Percentiles rank a stretch among this genome's conserved stretches.
Conservation (phyloP, 2,113 vertebrate species). For the Lepus europaeus region DNA sequence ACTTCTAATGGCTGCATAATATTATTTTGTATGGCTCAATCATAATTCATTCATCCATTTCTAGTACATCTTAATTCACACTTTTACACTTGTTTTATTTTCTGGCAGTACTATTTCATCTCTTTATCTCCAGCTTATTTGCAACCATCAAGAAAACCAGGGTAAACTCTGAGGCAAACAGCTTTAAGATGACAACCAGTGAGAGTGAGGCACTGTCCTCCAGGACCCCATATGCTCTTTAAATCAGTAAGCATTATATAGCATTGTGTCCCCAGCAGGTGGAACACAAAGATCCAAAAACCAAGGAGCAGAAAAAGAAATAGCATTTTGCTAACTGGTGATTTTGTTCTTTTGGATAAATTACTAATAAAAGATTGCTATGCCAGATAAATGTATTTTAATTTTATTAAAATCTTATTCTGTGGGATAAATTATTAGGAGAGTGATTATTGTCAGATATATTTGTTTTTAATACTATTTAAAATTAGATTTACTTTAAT, state of each 20-base stretch:
- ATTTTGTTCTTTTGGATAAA: slow-evolving; percentile 29
- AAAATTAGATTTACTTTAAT: slow-evolving; percentile 59
- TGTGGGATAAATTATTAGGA: neutral
- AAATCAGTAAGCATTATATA: neutral
- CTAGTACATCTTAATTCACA: neutral
- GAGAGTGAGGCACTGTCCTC: neutral
- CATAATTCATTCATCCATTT: neutral
- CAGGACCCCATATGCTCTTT: neutral
- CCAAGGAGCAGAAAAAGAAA: neutral
- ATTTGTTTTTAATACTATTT: slow-evolving; percentile 61
- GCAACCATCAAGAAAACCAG: neutral
- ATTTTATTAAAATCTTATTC: slow-evolving; percentile 40
- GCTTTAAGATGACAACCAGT: neutral
- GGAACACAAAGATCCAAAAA: neutral
- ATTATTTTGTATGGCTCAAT: neutral
- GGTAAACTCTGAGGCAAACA: neutral
- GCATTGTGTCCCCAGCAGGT: neutral
- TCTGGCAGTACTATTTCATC: neutral
- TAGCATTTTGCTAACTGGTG: neutral
- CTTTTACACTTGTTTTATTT: neutral
- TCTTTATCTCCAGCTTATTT: neutral
- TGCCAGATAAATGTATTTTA: slow-evolving; percentile 8
- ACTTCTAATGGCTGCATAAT: neutral
- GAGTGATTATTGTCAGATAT: neutral
- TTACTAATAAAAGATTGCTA: neutral